Evolutionary conservation across 1,140 invertebrate genomes (phyloP), one percentile per base, ranked within the genome.

Genomic region (Babylonia areolata): DNA sequence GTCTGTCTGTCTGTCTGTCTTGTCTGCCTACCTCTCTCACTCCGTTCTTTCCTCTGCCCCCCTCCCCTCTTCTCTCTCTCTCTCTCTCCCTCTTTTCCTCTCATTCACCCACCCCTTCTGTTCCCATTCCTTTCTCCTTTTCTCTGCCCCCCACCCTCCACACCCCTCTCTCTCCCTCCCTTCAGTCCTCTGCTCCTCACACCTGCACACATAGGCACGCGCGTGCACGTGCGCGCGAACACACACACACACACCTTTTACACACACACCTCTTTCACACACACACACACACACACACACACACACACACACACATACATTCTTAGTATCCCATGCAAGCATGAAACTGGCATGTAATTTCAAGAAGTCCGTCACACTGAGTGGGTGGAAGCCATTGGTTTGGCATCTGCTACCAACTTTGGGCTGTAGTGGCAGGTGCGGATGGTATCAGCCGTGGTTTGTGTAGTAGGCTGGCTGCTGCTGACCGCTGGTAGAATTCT

Each of bases 51-150:
- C 71, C 84, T 85, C 42, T 51, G n/a, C 71, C 39, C 51, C 69
- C 75, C n/a, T 64, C 58, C 28, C 20, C 33, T 37, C 40, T 37
- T 77, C 9, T 85, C 84, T 78, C n/a, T 85, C n/a, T 85, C 42
- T 85, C 64, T 78, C 51, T 85, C 84, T 85, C 84, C 78, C 51
- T 85, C 73, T 85, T 12, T 85, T 58, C 51, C 84, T 77, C 42
- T 77, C 42, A 78, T 39, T 78, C 80, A 78, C n/a, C 51, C 71
- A 58, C 33, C 23, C 2, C 83, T 23, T 86, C 28, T 86, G 51
- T 40, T 3, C 46, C 39, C 46, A 51, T 17, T 51, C 46, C 9
- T 17, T 58, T 64, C 51, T 64, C 81, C 51, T 46, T 64, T 28
- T 73, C 39, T 75, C 35, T n/a, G 11, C 69, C 69, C 71, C 15